phyloP scores from a whole-genome alignment of 2,888 invertebrate species.

The Cinara cedri region DNA sequence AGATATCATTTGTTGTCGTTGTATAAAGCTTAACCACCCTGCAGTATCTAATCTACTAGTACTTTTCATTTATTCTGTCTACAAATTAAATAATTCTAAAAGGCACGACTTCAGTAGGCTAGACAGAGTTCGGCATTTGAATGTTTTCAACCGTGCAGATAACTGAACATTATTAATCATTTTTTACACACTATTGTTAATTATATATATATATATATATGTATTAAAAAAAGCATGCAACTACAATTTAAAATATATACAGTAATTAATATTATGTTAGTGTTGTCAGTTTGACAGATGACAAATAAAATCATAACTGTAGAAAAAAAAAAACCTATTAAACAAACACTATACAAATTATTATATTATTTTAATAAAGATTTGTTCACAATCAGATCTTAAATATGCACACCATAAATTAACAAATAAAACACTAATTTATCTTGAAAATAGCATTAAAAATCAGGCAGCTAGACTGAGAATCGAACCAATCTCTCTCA shows the following conservation, averaged over 20 bases:
- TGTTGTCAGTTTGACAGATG: too few species aligned
- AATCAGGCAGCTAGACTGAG: too few species aligned
- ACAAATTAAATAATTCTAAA: slow-evolving; percentile 46
- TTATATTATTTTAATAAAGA: background rate
- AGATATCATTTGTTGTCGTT: background rate
- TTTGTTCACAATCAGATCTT: background rate
- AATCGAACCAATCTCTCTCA: too few species aligned
- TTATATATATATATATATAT: slow-evolving; percentile 11
- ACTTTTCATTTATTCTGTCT: slow-evolving; percentile 33
- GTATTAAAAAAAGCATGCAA: slow-evolving; percentile 41
- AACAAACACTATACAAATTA: slow-evolving; percentile 8
- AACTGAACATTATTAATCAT: slow-evolving; percentile 30
- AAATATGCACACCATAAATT: background rate
- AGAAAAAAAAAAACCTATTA: background rate
- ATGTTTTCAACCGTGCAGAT: slow-evolving; percentile 55
- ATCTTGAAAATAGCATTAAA: too few species aligned
- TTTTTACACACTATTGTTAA: slow-evolving; percentile 48
- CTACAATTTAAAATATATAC: slow-evolving; percentile 17
- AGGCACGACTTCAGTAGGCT: slow-evolving; percentile 55
- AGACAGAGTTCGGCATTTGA: slow-evolving; percentile 57
- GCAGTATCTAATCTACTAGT: slow-evolving; percentile 45
- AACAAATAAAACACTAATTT: background rate
- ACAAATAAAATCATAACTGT: slow-evolving; percentile 4
- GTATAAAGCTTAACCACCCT: slow-evolving; percentile 42
- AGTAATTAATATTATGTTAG: slow-evolving; percentile 25